Evolutionary conservation across 2,797 vertebrate species (phyloP).

Genomic region (Tarsius wallacei): DNA sequence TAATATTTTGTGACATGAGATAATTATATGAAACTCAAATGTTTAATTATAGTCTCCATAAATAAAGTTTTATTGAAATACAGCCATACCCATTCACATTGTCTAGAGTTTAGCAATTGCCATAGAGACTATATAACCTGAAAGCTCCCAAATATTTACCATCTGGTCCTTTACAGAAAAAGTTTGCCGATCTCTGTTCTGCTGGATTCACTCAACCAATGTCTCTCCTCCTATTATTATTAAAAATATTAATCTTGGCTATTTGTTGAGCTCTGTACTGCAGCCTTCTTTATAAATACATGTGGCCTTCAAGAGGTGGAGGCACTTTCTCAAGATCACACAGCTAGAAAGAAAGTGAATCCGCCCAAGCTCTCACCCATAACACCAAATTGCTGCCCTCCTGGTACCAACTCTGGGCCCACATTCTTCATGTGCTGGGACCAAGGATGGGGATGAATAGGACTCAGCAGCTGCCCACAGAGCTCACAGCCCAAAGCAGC

Average conservation of each 20-base stretch:
- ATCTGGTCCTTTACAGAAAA: not conserved
- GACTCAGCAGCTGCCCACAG: not conserved
- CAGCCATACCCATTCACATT: not conserved
- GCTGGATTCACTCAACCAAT: not conserved
- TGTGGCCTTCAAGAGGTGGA: not conserved
- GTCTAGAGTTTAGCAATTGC: conserved; percentile 53
- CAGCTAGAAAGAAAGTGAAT: not conserved
- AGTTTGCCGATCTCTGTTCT: not conserved
- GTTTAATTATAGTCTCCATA: not conserved
- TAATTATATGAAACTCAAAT: conserved; percentile 46
- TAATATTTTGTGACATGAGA: conserved; percentile 22
- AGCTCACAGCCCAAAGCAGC: not conserved
- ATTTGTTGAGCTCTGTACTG: not conserved
- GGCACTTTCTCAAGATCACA: not conserved
- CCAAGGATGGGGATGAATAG: not conserved
- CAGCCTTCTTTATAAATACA: not conserved
- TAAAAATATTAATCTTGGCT: not conserved
- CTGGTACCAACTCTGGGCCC: not conserved
- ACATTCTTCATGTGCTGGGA: not conserved
- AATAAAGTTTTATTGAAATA: not conserved
- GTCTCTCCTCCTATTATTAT: not conserved
- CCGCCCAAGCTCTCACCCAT: not conserved
- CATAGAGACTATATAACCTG: not conserved
- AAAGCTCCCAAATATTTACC: conserved; percentile 52
- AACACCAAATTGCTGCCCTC: not conserved